Conservation (phyloP, 2,113 vertebrate species). For the Nothobranchius furzeri region DNA sequence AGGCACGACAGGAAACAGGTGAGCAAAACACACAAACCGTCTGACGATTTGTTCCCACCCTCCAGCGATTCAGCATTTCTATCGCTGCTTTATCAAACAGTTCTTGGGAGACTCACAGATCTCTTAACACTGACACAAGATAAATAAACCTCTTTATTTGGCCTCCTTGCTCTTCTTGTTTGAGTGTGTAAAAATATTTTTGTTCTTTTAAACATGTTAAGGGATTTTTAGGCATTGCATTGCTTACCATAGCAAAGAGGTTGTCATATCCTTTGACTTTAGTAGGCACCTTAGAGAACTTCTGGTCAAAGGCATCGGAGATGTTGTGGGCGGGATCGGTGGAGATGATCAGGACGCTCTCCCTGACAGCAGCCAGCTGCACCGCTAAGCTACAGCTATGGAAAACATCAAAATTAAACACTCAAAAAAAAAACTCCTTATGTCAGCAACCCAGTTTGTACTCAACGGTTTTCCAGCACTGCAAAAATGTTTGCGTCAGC, state of each 20-base stretch:
- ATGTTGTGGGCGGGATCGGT: slow-evolving; percentile 98
- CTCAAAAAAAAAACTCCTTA: background rate
- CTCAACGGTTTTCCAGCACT: no score
- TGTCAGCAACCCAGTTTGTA: no score
- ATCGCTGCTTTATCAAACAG: background rate
- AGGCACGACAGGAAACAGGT: background rate
- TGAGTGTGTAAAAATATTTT: no score
- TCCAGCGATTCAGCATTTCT: slow-evolving; percentile 8
- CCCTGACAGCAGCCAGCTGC: slow-evolving; percentile 90
- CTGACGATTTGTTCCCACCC: slow-evolving; percentile 6
- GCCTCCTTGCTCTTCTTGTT: no score
- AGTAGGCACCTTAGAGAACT: slow-evolving; percentile 96
- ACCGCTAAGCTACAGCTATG: slow-evolving; percentile 92
- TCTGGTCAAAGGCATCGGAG: slow-evolving; percentile 96
- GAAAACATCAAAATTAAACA: background rate
- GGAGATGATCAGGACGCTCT: slow-evolving; percentile 97
- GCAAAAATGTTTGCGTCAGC: no score
- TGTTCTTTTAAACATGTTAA: background rate
- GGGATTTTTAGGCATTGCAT: background rate
- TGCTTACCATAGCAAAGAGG: slow-evolving; percentile 94
- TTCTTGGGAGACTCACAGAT: slow-evolving; percentile 5
- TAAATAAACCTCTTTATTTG: slow-evolving; percentile 9
- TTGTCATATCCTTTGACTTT: slow-evolving; percentile 96
- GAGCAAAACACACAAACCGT: background rate
- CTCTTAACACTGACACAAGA: slow-evolving; percentile 25